Percentiles rank a stretch among this genome's conserved stretches.
phyloP scores from a whole-genome alignment of 2,797 vertebrate genomes.

The Hipposideros larvatus region DNA sequence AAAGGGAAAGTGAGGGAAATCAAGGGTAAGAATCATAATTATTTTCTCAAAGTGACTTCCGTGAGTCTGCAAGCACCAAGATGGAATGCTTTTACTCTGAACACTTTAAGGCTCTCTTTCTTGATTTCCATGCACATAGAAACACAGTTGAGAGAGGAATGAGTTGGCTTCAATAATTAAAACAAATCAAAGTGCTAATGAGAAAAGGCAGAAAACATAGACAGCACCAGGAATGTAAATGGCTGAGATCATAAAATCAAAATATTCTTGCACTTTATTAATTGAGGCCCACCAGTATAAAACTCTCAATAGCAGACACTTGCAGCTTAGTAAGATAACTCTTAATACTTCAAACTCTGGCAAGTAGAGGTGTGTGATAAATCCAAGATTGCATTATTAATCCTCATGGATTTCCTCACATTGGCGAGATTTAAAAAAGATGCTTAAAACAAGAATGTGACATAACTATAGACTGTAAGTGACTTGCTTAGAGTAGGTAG shows the following conservation, averaged over 20 bases:
- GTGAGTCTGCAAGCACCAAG: background rate
- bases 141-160: conserved; percentile 13
- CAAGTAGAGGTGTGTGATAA: background rate
- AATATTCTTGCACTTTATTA: background rate
- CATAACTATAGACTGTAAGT: background rate
- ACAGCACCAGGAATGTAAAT: background rate
- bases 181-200: conserved; percentile 56
- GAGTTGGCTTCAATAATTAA: conserved; percentile 2
- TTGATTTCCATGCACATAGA: conserved; percentile 66
- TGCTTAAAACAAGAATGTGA: background rate
- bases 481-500: background rate
- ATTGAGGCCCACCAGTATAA: background rate
- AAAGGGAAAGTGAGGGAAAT: conserved; percentile 20
- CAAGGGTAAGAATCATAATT: background rate
- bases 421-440: conserved; percentile 7
- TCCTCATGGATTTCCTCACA: background rate
- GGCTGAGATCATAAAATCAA: background rate
- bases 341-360: background rate
- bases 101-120: background rate
- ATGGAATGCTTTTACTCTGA: background rate
- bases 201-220: background rate
- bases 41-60: conserved; percentile 57
- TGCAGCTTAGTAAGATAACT: background rate
- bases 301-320: background rate
- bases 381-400: background rate